Evolutionary conservation across 2,113 vertebrate species (phyloP).

Genomic region (Petrocephalus microphthalmus): DNA sequence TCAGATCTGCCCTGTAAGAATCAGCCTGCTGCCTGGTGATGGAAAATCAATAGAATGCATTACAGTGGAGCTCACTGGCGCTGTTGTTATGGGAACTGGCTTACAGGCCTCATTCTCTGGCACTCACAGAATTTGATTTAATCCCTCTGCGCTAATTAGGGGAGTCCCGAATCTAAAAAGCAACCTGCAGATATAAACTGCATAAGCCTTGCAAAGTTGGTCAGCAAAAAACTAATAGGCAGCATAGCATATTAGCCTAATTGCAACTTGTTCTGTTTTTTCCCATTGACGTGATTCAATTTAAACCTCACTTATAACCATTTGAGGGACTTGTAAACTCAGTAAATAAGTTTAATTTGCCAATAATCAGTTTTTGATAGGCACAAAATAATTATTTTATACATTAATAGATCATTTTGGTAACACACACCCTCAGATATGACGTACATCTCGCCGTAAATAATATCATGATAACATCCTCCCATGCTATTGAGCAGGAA

Average conservation of each 20-base stretch:
- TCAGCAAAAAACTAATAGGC: neutral
- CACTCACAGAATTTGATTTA: neutral
- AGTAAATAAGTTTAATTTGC: neutral
- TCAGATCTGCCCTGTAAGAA: neutral
- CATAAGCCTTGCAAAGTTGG: neutral
- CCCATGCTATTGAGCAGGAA: neutral
- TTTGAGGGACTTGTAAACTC: neutral
- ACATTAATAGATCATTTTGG: neutral
- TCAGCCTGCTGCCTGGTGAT: neutral
- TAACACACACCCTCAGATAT: neutral
- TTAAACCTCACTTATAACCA: neutral
- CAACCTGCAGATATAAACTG: neutral
- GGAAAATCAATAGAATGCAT: neutral
- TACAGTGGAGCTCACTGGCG: neutral
- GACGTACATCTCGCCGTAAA: neutral
- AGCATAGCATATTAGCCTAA: neutral
- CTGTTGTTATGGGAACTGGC: slow-evolving; percentile 12
- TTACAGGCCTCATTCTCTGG: neutral
- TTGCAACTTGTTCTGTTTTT: neutral
- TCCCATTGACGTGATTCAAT: neutral
- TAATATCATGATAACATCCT: neutral
- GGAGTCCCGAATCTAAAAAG: neutral
- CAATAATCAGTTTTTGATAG: neutral
- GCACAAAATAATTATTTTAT: neutral
- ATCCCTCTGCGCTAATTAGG: neutral